Evolutionary conservation across 2,113 vertebrate genomes (phyloP), one percentile per base, ranked within the genome.

Genomic region (Chaetorhynchus papuensis): DNA sequence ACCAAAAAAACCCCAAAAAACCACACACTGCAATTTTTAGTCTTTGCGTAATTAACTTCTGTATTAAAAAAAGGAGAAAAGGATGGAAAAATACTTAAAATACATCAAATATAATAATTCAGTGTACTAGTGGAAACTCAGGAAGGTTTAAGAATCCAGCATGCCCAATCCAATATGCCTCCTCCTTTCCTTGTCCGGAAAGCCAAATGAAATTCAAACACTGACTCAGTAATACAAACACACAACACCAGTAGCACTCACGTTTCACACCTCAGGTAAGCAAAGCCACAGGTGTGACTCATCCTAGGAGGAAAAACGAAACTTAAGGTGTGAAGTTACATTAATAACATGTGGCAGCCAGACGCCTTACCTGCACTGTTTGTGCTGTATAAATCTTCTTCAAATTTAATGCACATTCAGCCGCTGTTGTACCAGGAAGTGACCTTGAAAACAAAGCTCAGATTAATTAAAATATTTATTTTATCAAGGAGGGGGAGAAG

Each of bases 321-420:
- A 64, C 33, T 59, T 42, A 5, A 64, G 53, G 49, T 44, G 64
- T 24, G 69, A 92, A 72, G 39, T 64, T 37, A 28, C 72, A 69
- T 22, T 44, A 81, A 33, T 26, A 68, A 47, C 3, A 0, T 7
- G n/a, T 18, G 63, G 63, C 49, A 83, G 33, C 41, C 13, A 9
- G 6, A 13, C 0, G 24, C 94, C 96, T 97, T 84, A 99, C 99
- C 99, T 99, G 99, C 27, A 99, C 98, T 15, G 98, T 99, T 30
- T 98, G 98, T 24, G 99, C 99, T 0, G 98, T 99, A 89, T 99
- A 99, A 96, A 99, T 99, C 96, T 99, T 99, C 98, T 99, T 99
- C 97, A 99, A 93, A 82, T 99, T 99, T 12, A 98, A 99, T 45
- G 99, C 99, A 68, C 98, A 99, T 97, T 99, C 99, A 30, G 99